Conservation (phyloP, 30 jellyfish, hydroid and myxozoan genomes). For the Nemopilema nomurai region DNA sequence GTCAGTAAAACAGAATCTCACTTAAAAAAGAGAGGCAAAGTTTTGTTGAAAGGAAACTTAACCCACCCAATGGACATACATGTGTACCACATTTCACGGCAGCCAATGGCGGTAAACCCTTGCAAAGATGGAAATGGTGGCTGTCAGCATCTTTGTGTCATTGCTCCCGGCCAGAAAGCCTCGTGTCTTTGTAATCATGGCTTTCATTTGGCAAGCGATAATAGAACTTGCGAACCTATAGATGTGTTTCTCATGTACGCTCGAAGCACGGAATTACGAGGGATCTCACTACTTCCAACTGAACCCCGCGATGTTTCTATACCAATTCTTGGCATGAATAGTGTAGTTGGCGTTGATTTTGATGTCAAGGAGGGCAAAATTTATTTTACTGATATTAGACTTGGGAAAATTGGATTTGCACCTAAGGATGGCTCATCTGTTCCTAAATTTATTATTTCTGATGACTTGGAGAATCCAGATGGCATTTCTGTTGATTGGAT, state of each 20-base stretch:
- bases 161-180: slow-evolving; percentile 36
- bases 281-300: slow-evolving; percentile 61
- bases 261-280: slow-evolving; percentile 93
- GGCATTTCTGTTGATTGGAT: slow-evolving; percentile 97
- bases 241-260: slow-evolving; percentile 76
- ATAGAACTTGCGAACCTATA: slow-evolving; percentile 52
- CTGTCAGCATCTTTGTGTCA: slow-evolving; percentile 90
- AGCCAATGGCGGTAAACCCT: slow-evolving; percentile 73
- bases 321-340: slow-evolving; percentile 87
- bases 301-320: slow-evolving; percentile 66
- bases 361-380: slow-evolving; percentile 73
- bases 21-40: slow-evolving; percentile 3
- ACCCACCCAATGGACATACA: slow-evolving; percentile 97
- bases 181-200: slow-evolving; percentile 84
- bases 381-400: slow-evolving; percentile 76
- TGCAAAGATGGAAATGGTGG: slow-evolving; percentile 60
- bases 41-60: slow-evolving; percentile 50
- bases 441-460: slow-evolving; percentile 59
- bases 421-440: slow-evolving; percentile 49
- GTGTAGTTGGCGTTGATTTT: slow-evolving; percentile 92
- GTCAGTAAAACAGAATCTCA: slow-evolving; percentile 37
- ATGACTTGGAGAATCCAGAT: slow-evolving; percentile 82
- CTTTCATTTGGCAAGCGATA: slow-evolving; percentile 37
- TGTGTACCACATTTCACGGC: slow-evolving; percentile 72
- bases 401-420: slow-evolving; percentile 84